Base-by-base conservation (phyloP, 2,797 vertebrate genomes). In the Cirrhinus mrigala region DNA sequence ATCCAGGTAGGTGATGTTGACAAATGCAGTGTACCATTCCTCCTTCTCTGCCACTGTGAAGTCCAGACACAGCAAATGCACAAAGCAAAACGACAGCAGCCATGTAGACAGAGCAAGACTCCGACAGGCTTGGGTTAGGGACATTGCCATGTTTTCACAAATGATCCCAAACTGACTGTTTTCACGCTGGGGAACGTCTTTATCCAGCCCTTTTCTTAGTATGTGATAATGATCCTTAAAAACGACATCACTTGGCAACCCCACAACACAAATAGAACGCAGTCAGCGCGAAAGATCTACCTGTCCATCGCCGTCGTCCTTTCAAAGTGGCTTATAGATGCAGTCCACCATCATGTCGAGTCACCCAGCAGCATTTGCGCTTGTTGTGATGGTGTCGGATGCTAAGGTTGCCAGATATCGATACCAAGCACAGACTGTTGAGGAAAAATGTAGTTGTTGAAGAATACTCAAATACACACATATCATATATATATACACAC, bases 1-100 rank as follows among this genome's bases (percentile, higher is more conserved):
- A 91, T 99, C 98, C 77, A 94, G 89, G 89, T 99, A 98, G 86
- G 97, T 98, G 93, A 99, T 97, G 95, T 98, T 99, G 86, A 99
- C 97, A 90, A 99, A 98, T 15, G 98, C 98, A 22, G 98, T 99
- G 96, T 99, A 99, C 98, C 98, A 99, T 86, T 99, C 98, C 92
- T 99, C 98, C 91, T 98, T 99, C 94, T 99, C 98, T 2, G 98
- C 98, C 78, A 97, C 98, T 7, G 98, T 98, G 91, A 99, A 97
- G 95, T 99, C 98, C 96, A 99, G 92, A 90, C 98, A 97, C 87
- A 98, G 94, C 93, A 98, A 92, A 95, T 98, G 97, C 88, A 99
- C 97, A 93, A 98, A 98, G 92, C 97, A 98, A 91, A 98, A 97
- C 89, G 97, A 98, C 88, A 99, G 96, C 93, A 99, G 96, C 97